Conservation (phyloP, 2,797 vertebrate genomes). For the Sebastes itinus region DNA sequence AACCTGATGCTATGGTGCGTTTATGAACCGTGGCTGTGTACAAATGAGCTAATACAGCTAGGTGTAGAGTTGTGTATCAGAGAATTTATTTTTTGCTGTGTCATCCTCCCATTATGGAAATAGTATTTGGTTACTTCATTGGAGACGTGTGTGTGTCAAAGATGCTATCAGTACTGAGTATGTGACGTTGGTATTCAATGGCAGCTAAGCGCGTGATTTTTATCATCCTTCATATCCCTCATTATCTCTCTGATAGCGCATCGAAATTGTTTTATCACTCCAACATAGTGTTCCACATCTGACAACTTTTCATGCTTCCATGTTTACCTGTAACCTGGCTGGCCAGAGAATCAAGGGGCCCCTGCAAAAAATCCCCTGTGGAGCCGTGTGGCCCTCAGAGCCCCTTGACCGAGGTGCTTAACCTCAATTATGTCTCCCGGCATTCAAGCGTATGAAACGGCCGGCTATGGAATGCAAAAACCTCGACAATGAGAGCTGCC, state of each 20-base stretch:
- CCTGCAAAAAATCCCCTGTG: slow-evolving; percentile 37
- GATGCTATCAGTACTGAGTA: not conserved
- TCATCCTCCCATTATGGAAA: not conserved
- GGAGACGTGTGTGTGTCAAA: not conserved
- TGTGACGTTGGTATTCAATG: not conserved
- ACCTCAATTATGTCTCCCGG: slow-evolving; percentile 55
- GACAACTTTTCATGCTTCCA: too few species aligned
- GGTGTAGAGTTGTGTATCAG: not conserved
- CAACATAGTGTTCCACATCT: not conserved
- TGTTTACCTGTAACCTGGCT: not conserved
- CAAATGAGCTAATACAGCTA: not conserved
- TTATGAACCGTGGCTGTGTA: not conserved
- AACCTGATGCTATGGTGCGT: not conserved
- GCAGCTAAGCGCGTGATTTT: not conserved
- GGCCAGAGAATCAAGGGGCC: slow-evolving; percentile 11
- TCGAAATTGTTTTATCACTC: not conserved
- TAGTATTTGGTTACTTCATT: not conserved
- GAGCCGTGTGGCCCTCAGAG: slow-evolving; percentile 33
- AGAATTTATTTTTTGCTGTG: not conserved
- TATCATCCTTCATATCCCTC: not conserved
- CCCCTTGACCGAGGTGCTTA: slow-evolving; percentile 56
- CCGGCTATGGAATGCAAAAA: slow-evolving; percentile 34
- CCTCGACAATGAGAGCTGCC: slow-evolving; percentile 3
- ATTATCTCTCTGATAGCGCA: not conserved
- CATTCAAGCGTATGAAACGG: slow-evolving; percentile 24